Evolutionary conservation across 2,113 vertebrate species (phyloP).

Genomic region (Dolichotis patagonum): DNA sequence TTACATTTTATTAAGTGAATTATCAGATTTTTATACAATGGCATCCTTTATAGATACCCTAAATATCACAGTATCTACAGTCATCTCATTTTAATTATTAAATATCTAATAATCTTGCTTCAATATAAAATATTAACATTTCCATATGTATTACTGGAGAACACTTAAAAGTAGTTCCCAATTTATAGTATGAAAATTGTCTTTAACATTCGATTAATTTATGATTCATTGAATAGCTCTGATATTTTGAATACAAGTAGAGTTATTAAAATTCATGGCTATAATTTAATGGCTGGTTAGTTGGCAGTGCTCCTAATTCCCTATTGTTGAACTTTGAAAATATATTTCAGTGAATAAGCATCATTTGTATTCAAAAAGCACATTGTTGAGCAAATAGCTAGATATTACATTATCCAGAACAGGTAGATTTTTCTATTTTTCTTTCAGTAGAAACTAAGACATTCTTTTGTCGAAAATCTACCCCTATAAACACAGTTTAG

Average conservation of each 20-base stretch:
- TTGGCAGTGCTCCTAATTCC: constrained; percentile 37
- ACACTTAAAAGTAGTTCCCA: constrained; percentile 52
- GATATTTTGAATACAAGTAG: constrained; percentile 65
- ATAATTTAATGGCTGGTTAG: background rate
- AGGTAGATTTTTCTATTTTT: constrained; percentile 30
- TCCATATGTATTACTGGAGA: constrained; percentile 51
- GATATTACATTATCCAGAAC: background rate
- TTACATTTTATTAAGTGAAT: constrained; percentile 80
- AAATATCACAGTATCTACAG: constrained; percentile 65
- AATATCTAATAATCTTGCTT: constrained; percentile 68
- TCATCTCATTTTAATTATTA: constrained; percentile 66
- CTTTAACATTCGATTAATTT: constrained; percentile 68
- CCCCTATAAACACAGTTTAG: background rate
- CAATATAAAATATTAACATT: constrained; percentile 76
- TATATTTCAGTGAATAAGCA: constrained; percentile 65
- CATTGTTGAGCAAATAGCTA: constrained; percentile 34
- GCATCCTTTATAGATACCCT: constrained; percentile 67
- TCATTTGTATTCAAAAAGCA: constrained; percentile 32
- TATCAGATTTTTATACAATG: constrained; percentile 68
- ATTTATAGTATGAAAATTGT: constrained; percentile 67
- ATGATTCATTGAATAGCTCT: constrained; percentile 49
- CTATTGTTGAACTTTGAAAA: constrained; percentile 62
- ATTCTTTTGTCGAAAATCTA: constrained; percentile 24
- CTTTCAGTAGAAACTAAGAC: background rate
- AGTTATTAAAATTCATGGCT: constrained; percentile 66